Conservation (phyloP, 2,113 vertebrate species). For the Misgurnus mizolepis region DNA sequence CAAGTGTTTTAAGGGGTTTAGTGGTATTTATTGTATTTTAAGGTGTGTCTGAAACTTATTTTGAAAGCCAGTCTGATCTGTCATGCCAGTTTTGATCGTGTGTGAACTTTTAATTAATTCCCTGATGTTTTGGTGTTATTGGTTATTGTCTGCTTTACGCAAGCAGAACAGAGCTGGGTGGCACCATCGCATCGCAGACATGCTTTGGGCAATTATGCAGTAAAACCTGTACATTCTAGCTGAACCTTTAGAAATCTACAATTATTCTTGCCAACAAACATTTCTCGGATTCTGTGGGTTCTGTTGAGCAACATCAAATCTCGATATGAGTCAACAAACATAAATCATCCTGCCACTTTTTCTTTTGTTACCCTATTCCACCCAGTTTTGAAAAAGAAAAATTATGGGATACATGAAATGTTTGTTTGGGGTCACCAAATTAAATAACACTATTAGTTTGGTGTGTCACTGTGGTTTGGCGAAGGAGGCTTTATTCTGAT, state of each 20-base stretch:
- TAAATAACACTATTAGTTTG: conserved; percentile 7
- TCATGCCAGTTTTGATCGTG: background rate
- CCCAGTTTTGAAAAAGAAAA: conserved; percentile 29
- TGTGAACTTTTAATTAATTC: background rate
- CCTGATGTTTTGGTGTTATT: conserved; percentile 2
- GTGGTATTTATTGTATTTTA: background rate
- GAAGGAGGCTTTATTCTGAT: background rate
- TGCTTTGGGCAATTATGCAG: conserved; percentile 49
- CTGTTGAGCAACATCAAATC: conserved; percentile 24
- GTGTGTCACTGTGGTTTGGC: background rate
- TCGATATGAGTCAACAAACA: conserved; percentile 41
- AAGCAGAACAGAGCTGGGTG: conserved; percentile 4
- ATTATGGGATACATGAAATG: conserved; percentile 13
- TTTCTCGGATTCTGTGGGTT: conserved; percentile 50
- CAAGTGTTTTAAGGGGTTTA: background rate
- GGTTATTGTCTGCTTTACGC: conserved; percentile 23
- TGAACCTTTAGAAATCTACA: conserved; percentile 51
- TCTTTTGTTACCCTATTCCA: background rate
- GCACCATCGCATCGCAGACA: conserved; percentile 2
- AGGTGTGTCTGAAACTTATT: background rate
- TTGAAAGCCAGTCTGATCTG: conserved; percentile 21
- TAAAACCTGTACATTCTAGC: conserved; percentile 64
- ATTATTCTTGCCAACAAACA: conserved; percentile 36
- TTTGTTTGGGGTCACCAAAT: background rate
- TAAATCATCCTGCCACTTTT: conserved; percentile 35